Evolutionary conservation across 2,113 vertebrate species (phyloP).

Genomic region (Tichodroma muraria): DNA sequence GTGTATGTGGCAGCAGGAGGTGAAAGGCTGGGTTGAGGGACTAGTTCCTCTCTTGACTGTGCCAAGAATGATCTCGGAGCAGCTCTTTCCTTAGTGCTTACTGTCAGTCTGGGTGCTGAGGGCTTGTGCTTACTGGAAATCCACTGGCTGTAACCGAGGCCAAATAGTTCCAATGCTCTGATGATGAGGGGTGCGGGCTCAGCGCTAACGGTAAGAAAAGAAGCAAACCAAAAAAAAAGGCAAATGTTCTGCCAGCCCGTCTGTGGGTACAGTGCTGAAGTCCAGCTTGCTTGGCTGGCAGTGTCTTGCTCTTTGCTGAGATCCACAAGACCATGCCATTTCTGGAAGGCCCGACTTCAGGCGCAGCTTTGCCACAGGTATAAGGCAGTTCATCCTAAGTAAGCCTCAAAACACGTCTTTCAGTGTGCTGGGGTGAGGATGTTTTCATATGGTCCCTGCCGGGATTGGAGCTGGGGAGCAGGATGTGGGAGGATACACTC

Average conservation of each 20-base stretch:
- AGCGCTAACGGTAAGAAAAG: neutral
- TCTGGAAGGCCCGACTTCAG: neutral
- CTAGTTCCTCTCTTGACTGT: neutral
- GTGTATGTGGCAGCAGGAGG: fast-evolving
- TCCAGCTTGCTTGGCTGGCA: neutral
- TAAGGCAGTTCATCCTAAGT: neutral
- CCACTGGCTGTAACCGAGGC: neutral
- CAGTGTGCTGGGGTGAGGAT: neutral
- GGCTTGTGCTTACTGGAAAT: constrained; percentile 1
- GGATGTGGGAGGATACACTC: neutral
- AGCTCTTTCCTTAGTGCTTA: neutral
- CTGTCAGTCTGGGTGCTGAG: neutral
- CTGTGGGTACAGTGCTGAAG: neutral
- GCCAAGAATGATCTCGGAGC: neutral
- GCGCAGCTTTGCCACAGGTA: neutral
- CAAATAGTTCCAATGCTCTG: neutral
- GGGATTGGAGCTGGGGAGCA: neutral
- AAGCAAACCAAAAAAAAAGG: neutral
- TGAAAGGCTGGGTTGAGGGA: neutral
- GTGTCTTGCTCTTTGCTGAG: neutral
- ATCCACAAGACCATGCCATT: neutral
- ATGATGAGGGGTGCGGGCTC: neutral
- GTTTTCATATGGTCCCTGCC: neutral
- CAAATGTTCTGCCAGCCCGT: neutral
- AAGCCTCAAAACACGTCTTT: neutral